Conservation (phyloP, 2,888 invertebrate genomes). For the Campaea margaritaria region DNA sequence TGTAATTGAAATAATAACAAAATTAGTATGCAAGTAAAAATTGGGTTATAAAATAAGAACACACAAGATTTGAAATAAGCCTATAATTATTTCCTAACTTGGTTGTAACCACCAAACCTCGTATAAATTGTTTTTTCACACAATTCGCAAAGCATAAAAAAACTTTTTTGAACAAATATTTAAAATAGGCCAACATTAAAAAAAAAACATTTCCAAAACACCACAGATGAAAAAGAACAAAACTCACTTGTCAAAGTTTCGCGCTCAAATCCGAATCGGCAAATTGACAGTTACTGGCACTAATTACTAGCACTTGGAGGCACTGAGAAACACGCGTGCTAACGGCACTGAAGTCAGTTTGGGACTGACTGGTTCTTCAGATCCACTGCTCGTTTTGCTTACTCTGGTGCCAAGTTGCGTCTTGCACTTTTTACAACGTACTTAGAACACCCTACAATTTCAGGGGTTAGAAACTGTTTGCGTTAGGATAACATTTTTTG, state of each 20-base stretch:
- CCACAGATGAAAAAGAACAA: not conserved
- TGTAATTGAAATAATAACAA: too few species aligned
- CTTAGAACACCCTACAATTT: conserved; percentile 49
- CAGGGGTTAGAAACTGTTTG: conserved; percentile 53
- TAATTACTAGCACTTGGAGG: conserved; percentile 7
- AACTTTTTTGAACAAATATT: not conserved
- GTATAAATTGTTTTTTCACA: too few species aligned
- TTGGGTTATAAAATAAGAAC: too few species aligned
- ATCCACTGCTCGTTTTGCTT: conserved; percentile 55
- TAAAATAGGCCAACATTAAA: too few species aligned
- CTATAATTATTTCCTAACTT: too few species aligned
- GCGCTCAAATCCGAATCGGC: conserved; percentile 32
- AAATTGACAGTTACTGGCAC: conserved; percentile 15
- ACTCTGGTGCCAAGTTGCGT: conserved; percentile 44
- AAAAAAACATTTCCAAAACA: not conserved
- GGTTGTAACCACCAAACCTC: too few species aligned
- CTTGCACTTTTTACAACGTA: conserved; percentile 28
- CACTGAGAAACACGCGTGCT: conserved; percentile 41
- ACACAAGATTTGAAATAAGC: too few species aligned
- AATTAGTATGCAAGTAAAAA: too few species aligned
- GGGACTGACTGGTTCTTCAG: conserved; percentile 51
- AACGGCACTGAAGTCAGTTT: conserved; percentile 46
- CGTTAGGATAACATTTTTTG: too few species aligned
- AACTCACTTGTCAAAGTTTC: conserved; percentile 27
- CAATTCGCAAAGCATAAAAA: not conserved